Percentiles rank a stretch among this genome's conserved stretches.
phyloP scores from a whole-genome alignment of 2,888 invertebrate genomes.

The Melanargia galathea region DNA sequence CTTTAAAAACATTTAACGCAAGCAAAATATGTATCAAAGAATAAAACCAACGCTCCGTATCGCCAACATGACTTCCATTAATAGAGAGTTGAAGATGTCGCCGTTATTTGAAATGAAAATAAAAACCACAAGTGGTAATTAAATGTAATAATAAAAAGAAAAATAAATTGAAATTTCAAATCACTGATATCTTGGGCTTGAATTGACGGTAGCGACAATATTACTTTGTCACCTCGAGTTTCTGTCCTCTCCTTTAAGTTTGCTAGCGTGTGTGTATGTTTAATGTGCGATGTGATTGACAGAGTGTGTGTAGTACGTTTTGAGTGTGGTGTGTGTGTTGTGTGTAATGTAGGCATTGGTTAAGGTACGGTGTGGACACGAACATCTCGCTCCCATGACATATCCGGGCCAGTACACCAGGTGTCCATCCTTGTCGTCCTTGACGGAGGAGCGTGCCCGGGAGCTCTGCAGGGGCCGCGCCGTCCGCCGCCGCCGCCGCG shows the following conservation, averaged over 20 bases:
- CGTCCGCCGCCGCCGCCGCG: conserved; percentile 46
- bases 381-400: conserved; percentile 99
- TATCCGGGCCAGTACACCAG: conserved; percentile 99
- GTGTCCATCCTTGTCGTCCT: conserved; percentile 99
- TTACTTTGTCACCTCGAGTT: conserved; percentile 37
- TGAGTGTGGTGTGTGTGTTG: conserved; percentile 37
- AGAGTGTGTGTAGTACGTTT: conserved; percentile 28
- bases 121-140: conserved; percentile 49
- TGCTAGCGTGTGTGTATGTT: conserved; percentile 37
- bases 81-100: conserved; percentile 32
- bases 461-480: conserved; percentile 85
- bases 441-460: conserved; percentile 93
- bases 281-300: conserved; percentile 42
- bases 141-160: conserved; percentile 36
- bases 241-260: conserved; percentile 38
- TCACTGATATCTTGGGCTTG: conserved; percentile 49
- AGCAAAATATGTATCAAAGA: conserved; percentile 17
- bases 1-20: conserved; percentile 4
- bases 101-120: conserved; percentile 45
- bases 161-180: conserved; percentile 54
- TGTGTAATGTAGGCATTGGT: conserved; percentile 51
- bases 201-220: conserved; percentile 43
- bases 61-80: conserved; percentile 62
- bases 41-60: conserved; percentile 43
- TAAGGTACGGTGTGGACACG: conserved; percentile 89